Base-by-base conservation (phyloP, 2,113 vertebrate genomes). In the Petroica traversi region DNA sequence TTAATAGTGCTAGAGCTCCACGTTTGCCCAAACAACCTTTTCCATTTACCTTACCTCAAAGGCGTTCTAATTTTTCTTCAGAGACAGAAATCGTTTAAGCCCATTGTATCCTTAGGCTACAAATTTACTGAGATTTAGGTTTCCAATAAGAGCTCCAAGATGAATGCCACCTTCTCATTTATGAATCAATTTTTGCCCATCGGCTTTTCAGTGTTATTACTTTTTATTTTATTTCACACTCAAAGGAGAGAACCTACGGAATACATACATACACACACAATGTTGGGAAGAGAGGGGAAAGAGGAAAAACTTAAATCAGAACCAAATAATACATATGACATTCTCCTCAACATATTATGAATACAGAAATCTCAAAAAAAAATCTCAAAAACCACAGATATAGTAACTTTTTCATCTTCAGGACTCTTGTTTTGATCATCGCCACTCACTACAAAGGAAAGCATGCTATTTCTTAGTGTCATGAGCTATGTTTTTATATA, bases 81-180 rank as follows among this genome's bases (percentile, higher is more conserved):
- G 98, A 99, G 99, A 99, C 99, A 99, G 98, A 99, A 99, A 99
- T 99, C 99, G 99, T 99, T 99, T 99, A 99, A 99, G 98, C 97
- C 98, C 98, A 99, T 99, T 99, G 99, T 99, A 98, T 98, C 99
- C 99, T 98, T 96, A 98, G 99, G 99, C 98, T 99, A 99, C 98
- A 99, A 99, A 99, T 99, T 99, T 99, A 99, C 98, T 98, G 98
- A 99, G 98, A 99, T 98, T 98, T 99, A 99, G 98, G 98, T 99
- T 99, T 99, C 98, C 98, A 99, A 99, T 99, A 99, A 98, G 98
- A 98, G 97, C 73, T 33, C 98, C 77, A 97, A 99, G 99, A 99
- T 99, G 98, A 99, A 99, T 99, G 98, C 98, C 98, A 98, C 98
- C 98, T 98, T 98, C 98, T 99, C 98, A 99, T 99, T 99, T 99